Base-by-base conservation (phyloP, 1,140 invertebrate species). In the Portunus trituberculatus region DNA sequence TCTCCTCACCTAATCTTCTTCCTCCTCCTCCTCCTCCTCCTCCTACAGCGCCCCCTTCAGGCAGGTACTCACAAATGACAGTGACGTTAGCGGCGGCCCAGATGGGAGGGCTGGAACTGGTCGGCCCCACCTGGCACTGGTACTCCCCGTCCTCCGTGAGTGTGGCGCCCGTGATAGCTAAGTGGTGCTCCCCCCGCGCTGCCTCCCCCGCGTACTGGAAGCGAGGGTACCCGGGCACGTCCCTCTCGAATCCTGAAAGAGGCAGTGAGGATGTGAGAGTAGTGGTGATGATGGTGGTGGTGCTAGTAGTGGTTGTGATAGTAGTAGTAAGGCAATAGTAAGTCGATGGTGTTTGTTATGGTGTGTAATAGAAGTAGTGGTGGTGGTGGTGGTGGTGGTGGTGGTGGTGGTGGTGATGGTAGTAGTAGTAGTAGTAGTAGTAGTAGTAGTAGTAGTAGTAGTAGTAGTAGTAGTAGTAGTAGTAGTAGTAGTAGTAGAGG, bases 121-220 rank as follows among this genome's bases (percentile, higher is more conserved):
- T 91, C 29, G 90, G 90, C 14, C 90, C 90, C n/a, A 91, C 90
- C 14, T 91, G 90, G 28, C 90, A 91, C 90, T 91, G 90, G 29
- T 91, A 91, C 90, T 91, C 90, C 10, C 90, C 90, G 90, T 91
- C 90, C 90, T 91, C 90, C 59, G 90, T 91, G 29, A 91, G 59
- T 14, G 90, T 91, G 90, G 76, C 46, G 29, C 52, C 48, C 14
- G 52, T 91, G 90, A 91, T 91, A 29, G 76, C 52, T 52, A 91
- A 52, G 52, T 91, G 90, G 46, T 91, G 90, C 29, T 91, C 28
- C 7, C 89, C 90, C n/a, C 67, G 52, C 12, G 52, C n/a, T 12
- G 90, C 39, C 52, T 91, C 90, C 29, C 90, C 90, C 25, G 90
- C 29, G 90, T 91, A 91, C 16, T 29, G 20, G 90, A 76, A 91